Percentiles rank a stretch among this genome's conserved stretches.
These are phyloP conservation scores for Mionectes macconnelli DNA, from an alignment of 2,113 vertebrate species.

Conservation along the genomic window DNA sequence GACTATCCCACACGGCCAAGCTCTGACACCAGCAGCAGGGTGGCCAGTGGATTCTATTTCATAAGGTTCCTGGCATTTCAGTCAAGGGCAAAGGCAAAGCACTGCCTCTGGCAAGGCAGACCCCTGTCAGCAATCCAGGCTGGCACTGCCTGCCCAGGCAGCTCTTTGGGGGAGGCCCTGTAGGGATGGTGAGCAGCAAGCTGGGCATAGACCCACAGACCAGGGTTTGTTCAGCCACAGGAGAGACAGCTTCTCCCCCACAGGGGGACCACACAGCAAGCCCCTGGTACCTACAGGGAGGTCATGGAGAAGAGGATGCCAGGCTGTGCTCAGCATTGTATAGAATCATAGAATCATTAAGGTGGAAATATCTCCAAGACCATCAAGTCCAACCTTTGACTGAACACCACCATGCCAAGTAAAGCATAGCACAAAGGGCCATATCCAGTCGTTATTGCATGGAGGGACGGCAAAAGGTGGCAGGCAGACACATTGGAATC, in stretches of 20 bases:
- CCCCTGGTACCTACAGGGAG: not conserved
- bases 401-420: not conserved
- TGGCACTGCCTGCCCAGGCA: not conserved
- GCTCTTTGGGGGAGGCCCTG: not conserved
- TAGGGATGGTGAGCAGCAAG: not conserved
- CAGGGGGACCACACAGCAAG: not conserved
- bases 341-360: not conserved
- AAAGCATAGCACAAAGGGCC: not conserved
- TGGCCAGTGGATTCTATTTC: not conserved
- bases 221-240: not conserved
- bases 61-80: not conserved
- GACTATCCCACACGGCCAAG: not conserved
- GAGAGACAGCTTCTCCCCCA: not conserved
- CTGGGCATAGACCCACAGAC: not conserved
- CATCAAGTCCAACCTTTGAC: not conserved
- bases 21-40: constrained; percentile 9
- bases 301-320: not conserved
- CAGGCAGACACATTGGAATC: accelerated
- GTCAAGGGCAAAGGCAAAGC: not conserved
- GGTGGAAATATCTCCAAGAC: not conserved
- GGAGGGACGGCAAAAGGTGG: not conserved
- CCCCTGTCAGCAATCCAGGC: accelerated
- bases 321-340: not conserved
- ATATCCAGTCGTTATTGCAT: not conserved
- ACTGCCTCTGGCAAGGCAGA: not conserved